These are phyloP conservation scores for Brachionus plicatilis DNA, from an alignment of 1,140 invertebrate species.

Conservation along the genomic window DNA sequence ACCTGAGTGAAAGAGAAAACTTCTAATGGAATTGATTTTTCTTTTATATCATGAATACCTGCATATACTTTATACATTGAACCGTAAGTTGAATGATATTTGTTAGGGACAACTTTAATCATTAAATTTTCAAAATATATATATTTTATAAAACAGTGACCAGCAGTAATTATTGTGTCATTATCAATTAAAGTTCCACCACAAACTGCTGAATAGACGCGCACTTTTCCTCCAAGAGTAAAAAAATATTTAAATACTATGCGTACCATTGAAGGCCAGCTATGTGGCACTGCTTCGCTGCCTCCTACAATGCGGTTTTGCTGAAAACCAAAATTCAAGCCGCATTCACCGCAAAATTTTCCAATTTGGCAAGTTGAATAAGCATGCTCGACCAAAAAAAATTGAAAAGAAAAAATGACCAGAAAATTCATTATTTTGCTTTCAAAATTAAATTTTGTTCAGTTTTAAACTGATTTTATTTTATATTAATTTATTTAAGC, in stretches of 20 bases:
- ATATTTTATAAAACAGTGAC: neutral
- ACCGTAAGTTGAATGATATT: neutral
- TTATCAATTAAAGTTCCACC: neutral
- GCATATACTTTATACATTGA: neutral
- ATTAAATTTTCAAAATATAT: neutral
- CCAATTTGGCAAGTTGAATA: neutral
- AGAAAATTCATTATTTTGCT: neutral
- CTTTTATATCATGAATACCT: neutral
- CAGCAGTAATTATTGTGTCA: constrained; percentile 6
- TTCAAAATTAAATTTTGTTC: neutral
- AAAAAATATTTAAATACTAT: neutral
- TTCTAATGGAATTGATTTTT: neutral
- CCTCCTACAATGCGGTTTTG: constrained; percentile 41
- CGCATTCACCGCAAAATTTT: constrained; percentile 9
- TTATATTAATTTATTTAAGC: neutral
- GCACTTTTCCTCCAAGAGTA: neutral
- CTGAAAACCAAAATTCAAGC: neutral
- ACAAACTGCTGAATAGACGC: neutral
- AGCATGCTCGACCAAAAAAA: neutral
- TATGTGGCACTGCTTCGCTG: constrained; percentile 11
- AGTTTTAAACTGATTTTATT: neutral
- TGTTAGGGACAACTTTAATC: neutral
- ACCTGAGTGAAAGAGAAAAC: neutral
- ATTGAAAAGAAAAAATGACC: neutral
- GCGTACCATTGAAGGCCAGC: constrained; percentile 40